Percentiles rank a stretch among this genome's conserved stretches.
These are phyloP conservation scores for Ondatra zibethicus DNA, from an alignment of 2,113 vertebrate species.

Conservation along the genomic window DNA sequence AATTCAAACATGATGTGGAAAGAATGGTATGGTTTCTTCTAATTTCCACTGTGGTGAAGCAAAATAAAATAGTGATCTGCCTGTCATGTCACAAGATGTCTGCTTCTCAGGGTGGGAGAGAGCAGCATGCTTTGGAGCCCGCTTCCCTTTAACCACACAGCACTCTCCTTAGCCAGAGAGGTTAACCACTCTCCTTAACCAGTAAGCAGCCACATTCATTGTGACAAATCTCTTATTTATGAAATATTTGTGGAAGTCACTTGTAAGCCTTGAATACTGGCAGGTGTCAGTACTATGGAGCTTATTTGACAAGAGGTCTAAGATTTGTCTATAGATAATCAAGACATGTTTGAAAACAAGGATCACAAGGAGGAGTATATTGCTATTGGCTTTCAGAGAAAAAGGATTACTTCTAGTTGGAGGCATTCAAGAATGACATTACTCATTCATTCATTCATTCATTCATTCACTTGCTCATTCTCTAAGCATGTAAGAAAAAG, in stretches of 20 bases:
- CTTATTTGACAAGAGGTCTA: neutral
- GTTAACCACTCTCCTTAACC: neutral
- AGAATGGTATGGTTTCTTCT: neutral
- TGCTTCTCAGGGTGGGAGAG: neutral
- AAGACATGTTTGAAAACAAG: neutral
- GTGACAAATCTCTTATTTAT: conserved; percentile 5
- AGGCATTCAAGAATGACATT: conserved; percentile 16
- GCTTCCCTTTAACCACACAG: neutral
- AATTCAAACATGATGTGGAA: neutral
- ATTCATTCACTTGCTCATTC: neutral
- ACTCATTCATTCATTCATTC: neutral
- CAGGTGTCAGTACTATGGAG: neutral
- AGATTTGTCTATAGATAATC: neutral
- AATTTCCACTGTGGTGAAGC: too few relatives aligned
- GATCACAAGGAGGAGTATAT: neutral
- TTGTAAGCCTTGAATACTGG: neutral
- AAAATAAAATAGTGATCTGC: too few relatives aligned
- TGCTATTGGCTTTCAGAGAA: neutral
- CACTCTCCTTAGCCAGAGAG: neutral
- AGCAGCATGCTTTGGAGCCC: neutral
- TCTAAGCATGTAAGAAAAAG: neutral
- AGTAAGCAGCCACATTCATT: neutral
- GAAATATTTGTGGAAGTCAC: conserved; percentile 1
- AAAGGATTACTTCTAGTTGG: neutral
- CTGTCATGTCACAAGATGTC: neutral